Evolutionary conservation across 2,797 vertebrate species (phyloP).

Genomic region (Sitta carolinensis): DNA sequence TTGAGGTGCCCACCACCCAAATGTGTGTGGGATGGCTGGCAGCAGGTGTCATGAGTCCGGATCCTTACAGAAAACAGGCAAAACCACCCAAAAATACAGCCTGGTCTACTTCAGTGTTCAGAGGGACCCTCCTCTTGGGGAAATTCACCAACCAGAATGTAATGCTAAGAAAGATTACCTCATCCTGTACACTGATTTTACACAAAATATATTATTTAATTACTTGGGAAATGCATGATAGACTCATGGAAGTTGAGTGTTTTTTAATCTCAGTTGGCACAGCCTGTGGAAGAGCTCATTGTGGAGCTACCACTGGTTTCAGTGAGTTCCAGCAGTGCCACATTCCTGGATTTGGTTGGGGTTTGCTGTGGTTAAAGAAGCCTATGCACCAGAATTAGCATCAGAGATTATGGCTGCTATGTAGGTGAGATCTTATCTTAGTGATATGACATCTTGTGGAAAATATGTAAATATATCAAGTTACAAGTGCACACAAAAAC

Average conservation of each 20-base stretch:
- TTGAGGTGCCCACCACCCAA: not conserved
- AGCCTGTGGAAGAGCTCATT: not conserved
- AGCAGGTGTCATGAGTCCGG: not conserved
- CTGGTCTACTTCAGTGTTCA: not conserved
- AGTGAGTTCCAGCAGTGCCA: not conserved
- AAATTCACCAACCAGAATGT: not conserved
- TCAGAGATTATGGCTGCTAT: not conserved
- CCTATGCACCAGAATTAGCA: not conserved
- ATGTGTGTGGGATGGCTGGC: not conserved
- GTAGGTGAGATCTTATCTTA: constrained; percentile 53
- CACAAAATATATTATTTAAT: not conserved
- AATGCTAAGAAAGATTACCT: not conserved
- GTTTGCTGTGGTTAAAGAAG: not conserved
- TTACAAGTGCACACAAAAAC: constrained; percentile 33
- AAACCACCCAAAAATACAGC: not conserved
- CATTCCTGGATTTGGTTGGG: not conserved
- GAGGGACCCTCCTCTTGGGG: not conserved
- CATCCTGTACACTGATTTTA: not conserved
- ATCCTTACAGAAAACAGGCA: not conserved
- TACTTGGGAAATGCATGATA: not conserved
- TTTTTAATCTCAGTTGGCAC: not conserved
- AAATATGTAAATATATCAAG: constrained; percentile 56
- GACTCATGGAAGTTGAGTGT: fast-evolving
- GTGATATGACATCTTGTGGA: constrained; percentile 11
- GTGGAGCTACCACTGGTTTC: not conserved